A percentile compares a stretch with the other conserved stretches of the same genome.
These are phyloP conservation scores for Drosophila quadrilineata DNA, from an alignment of 1,140 invertebrate genomes.

Conservation along the genomic window DNA sequence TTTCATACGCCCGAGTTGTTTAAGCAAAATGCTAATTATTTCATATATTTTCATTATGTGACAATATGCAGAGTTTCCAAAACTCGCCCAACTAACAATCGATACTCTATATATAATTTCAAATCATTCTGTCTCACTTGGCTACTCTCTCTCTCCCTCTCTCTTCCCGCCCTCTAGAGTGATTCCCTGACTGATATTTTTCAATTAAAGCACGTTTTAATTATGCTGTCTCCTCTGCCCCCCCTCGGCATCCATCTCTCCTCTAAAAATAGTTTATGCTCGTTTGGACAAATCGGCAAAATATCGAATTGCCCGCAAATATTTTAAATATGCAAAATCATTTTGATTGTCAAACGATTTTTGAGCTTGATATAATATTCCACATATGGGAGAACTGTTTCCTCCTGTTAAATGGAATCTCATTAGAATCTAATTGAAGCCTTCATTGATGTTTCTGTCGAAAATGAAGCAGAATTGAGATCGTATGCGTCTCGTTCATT, in stretches of 20 bases:
- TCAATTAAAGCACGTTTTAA: slow-evolving; percentile 31
- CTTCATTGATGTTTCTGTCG: background rate
- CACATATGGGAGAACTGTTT: too few relatives aligned
- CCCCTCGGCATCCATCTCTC: too few relatives aligned
- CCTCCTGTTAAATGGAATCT: slow-evolving; percentile 15
- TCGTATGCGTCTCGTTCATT: too few relatives aligned
- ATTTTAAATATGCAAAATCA: slow-evolving; percentile 44
- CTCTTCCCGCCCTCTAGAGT: background rate
- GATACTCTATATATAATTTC: slow-evolving; percentile 38
- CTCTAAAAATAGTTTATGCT: slow-evolving; percentile 2
- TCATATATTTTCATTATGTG: slow-evolving; percentile 67
- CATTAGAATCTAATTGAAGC: slow-evolving; percentile 26
- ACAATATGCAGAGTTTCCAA: slow-evolving; percentile 44
- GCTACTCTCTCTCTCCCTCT: background rate
- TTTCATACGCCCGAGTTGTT: slow-evolving; percentile 50
- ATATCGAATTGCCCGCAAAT: slow-evolving; percentile 5
- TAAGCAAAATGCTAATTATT: slow-evolving; percentile 72
- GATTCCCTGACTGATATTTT: slow-evolving; percentile 8
- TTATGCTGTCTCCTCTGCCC: slow-evolving; percentile 4
- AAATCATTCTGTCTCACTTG: slow-evolving; percentile 21
- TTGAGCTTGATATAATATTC: background rate
- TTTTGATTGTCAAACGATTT: slow-evolving; percentile 22
- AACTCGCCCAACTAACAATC: background rate
- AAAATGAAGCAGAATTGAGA: too few relatives aligned
- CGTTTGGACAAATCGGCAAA: slow-evolving; percentile 15